Evolutionary conservation across 2,113 vertebrate species (phyloP).

Genomic region (Toxotes jaculatrix): DNA sequence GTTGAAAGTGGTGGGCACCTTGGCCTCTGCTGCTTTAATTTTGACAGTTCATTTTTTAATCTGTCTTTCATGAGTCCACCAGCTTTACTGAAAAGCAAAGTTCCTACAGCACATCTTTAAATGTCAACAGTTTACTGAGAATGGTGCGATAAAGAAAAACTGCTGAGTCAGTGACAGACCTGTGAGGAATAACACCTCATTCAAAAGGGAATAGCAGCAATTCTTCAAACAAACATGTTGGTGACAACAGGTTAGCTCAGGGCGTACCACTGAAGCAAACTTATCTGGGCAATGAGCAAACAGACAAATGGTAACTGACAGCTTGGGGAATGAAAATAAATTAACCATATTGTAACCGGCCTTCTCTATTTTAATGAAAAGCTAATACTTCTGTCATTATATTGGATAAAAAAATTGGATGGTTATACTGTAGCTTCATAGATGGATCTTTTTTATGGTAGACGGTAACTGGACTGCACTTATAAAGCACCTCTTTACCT

Average conservation of each 20-base stretch:
- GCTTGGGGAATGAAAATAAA: background rate
- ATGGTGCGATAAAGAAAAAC: conserved; percentile 6
- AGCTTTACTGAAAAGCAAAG: background rate
- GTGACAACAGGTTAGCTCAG: background rate
- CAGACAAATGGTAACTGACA: background rate
- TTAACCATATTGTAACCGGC: background rate
- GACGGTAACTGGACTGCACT: too few relatives aligned
- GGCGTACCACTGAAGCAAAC: background rate
- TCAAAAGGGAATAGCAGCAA: background rate
- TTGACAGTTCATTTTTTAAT: background rate
- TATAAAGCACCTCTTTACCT: too few relatives aligned
- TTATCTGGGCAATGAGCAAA: background rate
- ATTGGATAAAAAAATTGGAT: background rate
- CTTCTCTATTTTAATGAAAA: background rate
- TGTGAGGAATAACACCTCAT: background rate
- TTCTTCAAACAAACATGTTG: background rate
- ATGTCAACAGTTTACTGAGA: conserved; percentile 5
- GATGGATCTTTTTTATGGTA: background rate
- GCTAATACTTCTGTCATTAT: background rate
- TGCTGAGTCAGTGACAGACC: background rate
- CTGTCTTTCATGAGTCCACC: background rate
- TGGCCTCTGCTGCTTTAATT: background rate
- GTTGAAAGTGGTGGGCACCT: background rate
- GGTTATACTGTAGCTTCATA: background rate
- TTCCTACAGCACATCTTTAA: background rate